phyloP scores from a whole-genome alignment of 2,113 vertebrate genomes.

The Melospiza melodia region DNA sequence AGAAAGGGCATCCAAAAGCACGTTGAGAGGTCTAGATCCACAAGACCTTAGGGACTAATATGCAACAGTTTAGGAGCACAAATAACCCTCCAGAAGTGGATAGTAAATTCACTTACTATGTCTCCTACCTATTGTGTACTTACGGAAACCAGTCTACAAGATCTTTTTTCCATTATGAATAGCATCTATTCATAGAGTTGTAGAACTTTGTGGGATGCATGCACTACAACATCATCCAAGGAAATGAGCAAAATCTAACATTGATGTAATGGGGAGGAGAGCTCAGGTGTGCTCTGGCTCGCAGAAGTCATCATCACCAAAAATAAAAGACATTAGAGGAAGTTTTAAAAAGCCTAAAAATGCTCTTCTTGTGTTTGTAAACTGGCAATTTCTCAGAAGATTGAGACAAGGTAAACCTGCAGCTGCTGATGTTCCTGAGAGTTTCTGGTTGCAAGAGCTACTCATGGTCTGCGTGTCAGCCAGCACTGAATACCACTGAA shows the following conservation, averaged over 20 bases:
- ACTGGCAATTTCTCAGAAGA: not conserved
- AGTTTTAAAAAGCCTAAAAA: not conserved
- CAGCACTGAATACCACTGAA: not conserved
- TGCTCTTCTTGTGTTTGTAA: not conserved
- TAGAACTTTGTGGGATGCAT: not conserved
- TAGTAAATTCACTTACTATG: not conserved
- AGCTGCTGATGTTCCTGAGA: not conserved
- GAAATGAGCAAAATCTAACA: not conserved
- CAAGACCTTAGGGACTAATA: not conserved
- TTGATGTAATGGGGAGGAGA: not conserved
- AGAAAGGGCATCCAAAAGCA: not conserved
- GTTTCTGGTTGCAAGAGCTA: not conserved
- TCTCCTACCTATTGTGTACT: not conserved
- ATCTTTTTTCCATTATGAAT: not conserved
- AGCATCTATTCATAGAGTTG: not conserved
- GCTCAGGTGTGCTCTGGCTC: not conserved
- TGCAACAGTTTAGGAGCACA: not conserved
- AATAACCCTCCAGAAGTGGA: not conserved
- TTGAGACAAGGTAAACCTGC: not conserved
- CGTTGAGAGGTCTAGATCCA: not conserved
- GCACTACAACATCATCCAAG: not conserved
- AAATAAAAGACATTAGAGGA: not conserved
- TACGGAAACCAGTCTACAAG: not conserved
- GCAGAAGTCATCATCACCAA: not conserved
- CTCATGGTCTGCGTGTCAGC: not conserved